Evolutionary conservation across 1,140 invertebrate genomes (phyloP), one percentile per base, ranked within the genome.

Genomic region (Chrysomallon squamiferum): DNA sequence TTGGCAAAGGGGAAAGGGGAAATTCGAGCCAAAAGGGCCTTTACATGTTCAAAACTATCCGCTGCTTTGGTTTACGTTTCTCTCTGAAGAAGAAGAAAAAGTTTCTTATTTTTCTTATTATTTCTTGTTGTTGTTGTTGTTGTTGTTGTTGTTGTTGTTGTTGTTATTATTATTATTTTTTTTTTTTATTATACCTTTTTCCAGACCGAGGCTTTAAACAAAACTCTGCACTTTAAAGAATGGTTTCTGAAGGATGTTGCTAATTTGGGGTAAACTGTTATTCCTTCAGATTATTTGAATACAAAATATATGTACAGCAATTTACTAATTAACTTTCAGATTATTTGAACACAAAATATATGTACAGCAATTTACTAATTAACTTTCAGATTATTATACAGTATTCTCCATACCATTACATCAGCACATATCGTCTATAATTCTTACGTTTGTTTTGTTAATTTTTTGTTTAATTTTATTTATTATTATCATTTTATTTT

Each of bases 181-280:
- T 33, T 22, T 20, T 4, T 67, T 33, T 5, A 18, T 13, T 25
- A 18, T 56, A 4, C 59, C 41, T 59, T 13, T 6, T 60, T 54
- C 20, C 56, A 79, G 77, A 71, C 73, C 20, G 49, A 59, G 4
- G 68, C 69, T 15, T 68, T 79, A 11, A 79, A 77, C 61, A 65
- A 70, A 49, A 77, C 74, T 3, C 62, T 76, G 18, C 50, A 73
- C 67, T 50, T 78, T 71, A 61, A 71, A 73, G 66, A 67, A 9
- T 76, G 74, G 69, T 79, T 79, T 62, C 38, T 79, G n/a, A 63
- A 75, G 35, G 72, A 74, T 15, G 74, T 79, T 9, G 74, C 74
- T 27, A 65, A 74, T 61, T 66, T 75, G 35, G 77, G 77, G 77
- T 78, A 75, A 65, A 60, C 30, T 5, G n/a, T 27, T 3, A n/a